These are phyloP conservation scores for Resseliella maxima DNA, from an alignment of 2,888 invertebrate species.

Conservation along the genomic window DNA sequence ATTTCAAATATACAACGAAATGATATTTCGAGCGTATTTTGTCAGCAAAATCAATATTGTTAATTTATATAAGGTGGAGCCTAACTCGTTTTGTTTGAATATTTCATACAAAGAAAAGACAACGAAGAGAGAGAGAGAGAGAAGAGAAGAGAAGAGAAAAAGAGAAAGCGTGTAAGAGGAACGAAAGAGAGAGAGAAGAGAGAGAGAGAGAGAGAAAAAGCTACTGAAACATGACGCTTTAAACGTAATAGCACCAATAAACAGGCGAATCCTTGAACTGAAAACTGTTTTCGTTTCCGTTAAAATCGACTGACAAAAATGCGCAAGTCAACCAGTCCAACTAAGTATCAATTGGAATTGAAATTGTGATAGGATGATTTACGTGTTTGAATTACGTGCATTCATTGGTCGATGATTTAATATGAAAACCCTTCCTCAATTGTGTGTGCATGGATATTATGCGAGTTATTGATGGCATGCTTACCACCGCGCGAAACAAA, in stretches of 20 bases:
- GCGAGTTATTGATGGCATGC: background rate
- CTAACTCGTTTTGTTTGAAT: background rate
- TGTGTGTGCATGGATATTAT: background rate
- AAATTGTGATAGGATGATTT: slow-evolving; percentile 3
- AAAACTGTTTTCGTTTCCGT: background rate
- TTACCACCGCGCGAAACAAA: background rate
- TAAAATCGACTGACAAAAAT: slow-evolving; percentile 9
- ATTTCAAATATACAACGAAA: background rate
- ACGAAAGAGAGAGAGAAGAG: too few relatives aligned
- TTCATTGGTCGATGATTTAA: background rate
- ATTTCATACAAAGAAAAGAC: background rate
- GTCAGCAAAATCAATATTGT: background rate
- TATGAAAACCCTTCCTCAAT: slow-evolving; percentile 17
- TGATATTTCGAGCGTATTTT: background rate
- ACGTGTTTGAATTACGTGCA: background rate
- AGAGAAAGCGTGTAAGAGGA: too few relatives aligned
- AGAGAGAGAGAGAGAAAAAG: background rate
- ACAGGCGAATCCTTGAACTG: background rate
- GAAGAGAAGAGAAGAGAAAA: background rate
- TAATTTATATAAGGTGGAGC: slow-evolving; percentile 26
- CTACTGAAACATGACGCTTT: background rate
- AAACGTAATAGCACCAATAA: background rate
- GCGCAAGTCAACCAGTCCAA: slow-evolving; percentile 9
- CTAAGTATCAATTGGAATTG: background rate
- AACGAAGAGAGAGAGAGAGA: background rate